Conservation (phyloP, 2,797 vertebrate genomes). For the Selene dorsalis region DNA sequence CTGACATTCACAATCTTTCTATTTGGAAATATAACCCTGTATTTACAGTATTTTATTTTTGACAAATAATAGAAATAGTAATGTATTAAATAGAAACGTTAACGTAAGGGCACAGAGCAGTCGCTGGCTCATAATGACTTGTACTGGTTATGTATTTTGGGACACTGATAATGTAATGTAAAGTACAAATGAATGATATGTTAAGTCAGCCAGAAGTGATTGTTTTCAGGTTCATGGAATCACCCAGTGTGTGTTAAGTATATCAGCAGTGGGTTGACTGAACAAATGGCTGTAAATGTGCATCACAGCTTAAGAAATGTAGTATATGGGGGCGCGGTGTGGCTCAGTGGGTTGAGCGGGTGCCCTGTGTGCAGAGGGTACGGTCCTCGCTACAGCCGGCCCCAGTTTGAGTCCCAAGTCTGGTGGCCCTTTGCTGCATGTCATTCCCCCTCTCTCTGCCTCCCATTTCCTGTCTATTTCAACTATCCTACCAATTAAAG, state of each 20-base stretch:
- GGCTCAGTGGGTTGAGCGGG: too few species aligned
- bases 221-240: background rate
- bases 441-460: too few species aligned
- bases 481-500: too few species aligned
- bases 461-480: too few species aligned
- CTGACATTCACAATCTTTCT: background rate
- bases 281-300: background rate
- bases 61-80: background rate
- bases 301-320: background rate
- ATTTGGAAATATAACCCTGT: background rate
- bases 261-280: background rate
- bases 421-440: too few species aligned
- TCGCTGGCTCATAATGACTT: background rate
- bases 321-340: too few species aligned
- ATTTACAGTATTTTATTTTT: background rate
- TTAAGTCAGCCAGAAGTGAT: background rate
- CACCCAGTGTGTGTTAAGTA: background rate
- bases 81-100: background rate
- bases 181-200: background rate
- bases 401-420: too few species aligned
- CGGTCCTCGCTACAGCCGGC: too few species aligned
- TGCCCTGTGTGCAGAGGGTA: too few species aligned
- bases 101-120: background rate
- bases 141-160: slow-evolving; percentile 11
- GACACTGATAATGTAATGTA: background rate